phyloP scores from a whole-genome alignment of 2,113 vertebrate genomes.

The Rhabdornis inornatus region DNA sequence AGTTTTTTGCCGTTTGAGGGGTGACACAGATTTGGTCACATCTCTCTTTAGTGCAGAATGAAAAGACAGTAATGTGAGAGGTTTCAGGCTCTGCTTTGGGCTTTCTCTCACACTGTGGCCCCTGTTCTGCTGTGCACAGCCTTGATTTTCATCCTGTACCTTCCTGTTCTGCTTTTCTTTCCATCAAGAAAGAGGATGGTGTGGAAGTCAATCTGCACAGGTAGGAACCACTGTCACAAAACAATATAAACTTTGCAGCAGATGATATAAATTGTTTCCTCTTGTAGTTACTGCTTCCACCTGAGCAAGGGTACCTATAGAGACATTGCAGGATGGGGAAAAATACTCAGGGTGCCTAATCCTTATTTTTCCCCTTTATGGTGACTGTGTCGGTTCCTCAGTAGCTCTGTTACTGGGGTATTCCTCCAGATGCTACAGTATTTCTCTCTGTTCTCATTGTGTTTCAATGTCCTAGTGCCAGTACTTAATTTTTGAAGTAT shows the following conservation, averaged over 20 bases:
- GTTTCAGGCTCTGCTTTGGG: not conserved
- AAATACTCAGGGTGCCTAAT: not conserved
- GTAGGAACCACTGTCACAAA: not conserved
- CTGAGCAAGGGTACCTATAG: not conserved
- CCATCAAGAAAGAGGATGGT: not conserved
- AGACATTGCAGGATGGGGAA: not conserved
- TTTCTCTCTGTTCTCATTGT: not conserved
- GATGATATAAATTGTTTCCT: not conserved
- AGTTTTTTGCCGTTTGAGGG: not conserved
- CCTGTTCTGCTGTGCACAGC: not conserved
- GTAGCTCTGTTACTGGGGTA: not conserved
- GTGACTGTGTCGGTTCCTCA: not conserved
- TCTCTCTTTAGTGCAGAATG: not conserved
- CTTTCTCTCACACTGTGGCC: not conserved
- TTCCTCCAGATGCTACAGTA: not conserved
- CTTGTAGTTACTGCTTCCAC: not conserved
- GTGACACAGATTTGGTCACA: accelerated
- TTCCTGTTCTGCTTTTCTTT: not conserved
- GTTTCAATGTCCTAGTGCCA: not conserved
- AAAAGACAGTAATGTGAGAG: not conserved
- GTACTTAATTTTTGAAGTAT: not conserved
- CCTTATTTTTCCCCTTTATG: not conserved
- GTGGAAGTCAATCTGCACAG: not conserved
- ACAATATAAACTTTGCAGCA: not conserved
- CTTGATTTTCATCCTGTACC: not conserved